Base-by-base conservation (phyloP, 2,888 invertebrate species). In the Lepeophtheirus nordmannii region DNA sequence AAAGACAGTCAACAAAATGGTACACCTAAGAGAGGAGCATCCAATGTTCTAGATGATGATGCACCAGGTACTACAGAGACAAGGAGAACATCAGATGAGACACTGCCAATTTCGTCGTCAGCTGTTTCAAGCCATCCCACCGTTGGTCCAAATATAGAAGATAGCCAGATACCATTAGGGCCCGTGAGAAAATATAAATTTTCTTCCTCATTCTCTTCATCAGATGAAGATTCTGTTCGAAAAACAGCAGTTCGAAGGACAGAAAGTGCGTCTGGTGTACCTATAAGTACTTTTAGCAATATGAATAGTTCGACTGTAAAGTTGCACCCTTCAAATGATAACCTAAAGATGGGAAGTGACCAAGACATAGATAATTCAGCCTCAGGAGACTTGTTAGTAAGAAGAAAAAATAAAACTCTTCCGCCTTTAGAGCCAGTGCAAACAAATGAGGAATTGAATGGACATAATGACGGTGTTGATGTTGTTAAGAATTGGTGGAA, bases 401-500 rank as follows among this genome's bases (percentile, higher is more conserved):
- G 53, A 46, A 14, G 53, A 17, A 46, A 46, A 46, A 46, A 46
- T 17, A 46, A 46, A 17, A 14, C 14, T 46, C 17, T 14, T 17
- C 53, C 53, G n/a, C 53, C 53, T 5, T 17, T 46, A 8, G 53
- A 46, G 8, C 53, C 53, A n/a, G 8, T 46, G n/a, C 14, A 14
- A 17, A 17, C 17, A 14, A 46, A 46, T 46, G 53, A 46, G 53
- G 53, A 17, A 17, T n/a, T 14, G n/a, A n/a, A 3, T 2, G 53
- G 53, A 17, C n/a, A 17, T 17, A 14, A 46, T 14, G 53, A 46
- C 53, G 53, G 53, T 46, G 53, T 46, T 14, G 53, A 46, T 46
- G 53, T 46, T 8, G 53, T 46, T 17, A 46, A 46, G 53, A 46
- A 46, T 46, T 46, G 53, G 53, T 46, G 53, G 53, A 46, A 46